Evolutionary conservation across 2,888 invertebrate genomes (phyloP).

Genomic region (Mythimna loreyi): DNA sequence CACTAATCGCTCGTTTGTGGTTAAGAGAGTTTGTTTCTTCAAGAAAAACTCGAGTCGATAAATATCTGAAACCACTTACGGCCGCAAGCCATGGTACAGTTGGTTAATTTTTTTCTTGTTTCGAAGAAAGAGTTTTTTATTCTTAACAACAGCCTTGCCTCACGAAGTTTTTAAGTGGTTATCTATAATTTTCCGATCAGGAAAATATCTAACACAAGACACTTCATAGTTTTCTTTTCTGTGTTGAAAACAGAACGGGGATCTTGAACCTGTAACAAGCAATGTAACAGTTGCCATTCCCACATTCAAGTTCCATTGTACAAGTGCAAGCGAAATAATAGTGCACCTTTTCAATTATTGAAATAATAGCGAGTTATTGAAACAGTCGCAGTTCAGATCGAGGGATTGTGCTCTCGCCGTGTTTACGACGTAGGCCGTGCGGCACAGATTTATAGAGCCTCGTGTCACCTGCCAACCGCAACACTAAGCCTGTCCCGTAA

Average conservation of each 20-base stretch:
- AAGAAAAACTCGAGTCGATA: slow-evolving; percentile 58
- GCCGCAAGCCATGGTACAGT: slow-evolving; percentile 35
- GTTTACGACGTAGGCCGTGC: slow-evolving; percentile 78
- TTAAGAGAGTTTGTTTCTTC: slow-evolving; percentile 59
- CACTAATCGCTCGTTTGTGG: slow-evolving; percentile 68
- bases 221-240: slow-evolving; percentile 2
- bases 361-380: slow-evolving; percentile 79
- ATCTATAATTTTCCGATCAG: slow-evolving; percentile 15
- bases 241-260: slow-evolving; percentile 12
- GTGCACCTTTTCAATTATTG: slow-evolving; percentile 69
- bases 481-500: slow-evolving; percentile 79
- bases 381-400: slow-evolving; percentile 78
- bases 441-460: slow-evolving; percentile 83
- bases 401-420: slow-evolving; percentile 77
- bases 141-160: background rate
- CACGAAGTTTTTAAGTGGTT: slow-evolving; percentile 16
- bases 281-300: slow-evolving; percentile 47
- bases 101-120: slow-evolving; percentile 35
- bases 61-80: slow-evolving; percentile 51
- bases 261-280: slow-evolving; percentile 29
- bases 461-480: slow-evolving; percentile 86
- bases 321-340: slow-evolving; percentile 58
- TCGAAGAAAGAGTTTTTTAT: slow-evolving; percentile 21
- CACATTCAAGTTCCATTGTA: slow-evolving; percentile 57
- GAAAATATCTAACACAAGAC: background rate